Percentiles rank a stretch among this genome's conserved stretches.
Evolutionary conservation across 1,140 invertebrate species (phyloP).

Genomic region (Belonocnema kinseyi): DNA sequence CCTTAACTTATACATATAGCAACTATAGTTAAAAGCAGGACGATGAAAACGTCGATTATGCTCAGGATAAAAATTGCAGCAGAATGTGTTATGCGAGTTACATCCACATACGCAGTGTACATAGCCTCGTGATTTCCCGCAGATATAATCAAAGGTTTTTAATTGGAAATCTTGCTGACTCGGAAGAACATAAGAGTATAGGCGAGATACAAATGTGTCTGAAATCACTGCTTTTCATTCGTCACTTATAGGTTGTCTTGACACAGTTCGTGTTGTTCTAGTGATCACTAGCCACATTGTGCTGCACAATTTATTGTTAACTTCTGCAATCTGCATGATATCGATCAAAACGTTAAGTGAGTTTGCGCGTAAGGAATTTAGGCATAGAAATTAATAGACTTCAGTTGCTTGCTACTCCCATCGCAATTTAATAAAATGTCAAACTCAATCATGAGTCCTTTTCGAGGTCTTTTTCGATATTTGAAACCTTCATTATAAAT

Average conservation of each 20-base stretch:
- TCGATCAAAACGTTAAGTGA: conserved; percentile 42
- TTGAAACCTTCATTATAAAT: background rate
- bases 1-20: background rate
- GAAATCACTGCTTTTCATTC: no score
- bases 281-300: background rate
- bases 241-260: no score
- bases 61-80: conserved; percentile 2
- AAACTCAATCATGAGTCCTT: no score
- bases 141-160: conserved; percentile 28
- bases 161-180: conserved; percentile 24
- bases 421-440: conserved; percentile 48
- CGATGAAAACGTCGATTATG: conserved; percentile 10
- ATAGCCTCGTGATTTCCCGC: background rate
- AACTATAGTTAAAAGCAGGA: background rate
- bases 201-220: background rate
- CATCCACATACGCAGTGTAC: conserved; percentile 8
- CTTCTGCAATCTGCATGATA: conserved; percentile 28
- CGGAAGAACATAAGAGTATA: background rate
- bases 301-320: conserved; percentile 34
- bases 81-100: conserved; percentile 2
- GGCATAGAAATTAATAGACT: conserved; percentile 44
- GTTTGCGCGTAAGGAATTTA: conserved; percentile 3
- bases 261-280: no score
- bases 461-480: no score
- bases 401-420: conserved; percentile 40